A percentile compares a stretch with the other conserved stretches of the same genome.
These are phyloP conservation scores for Rhopalosiphum nymphaeae DNA, from an alignment of 2,888 invertebrate genomes.

Conservation along the genomic window DNA sequence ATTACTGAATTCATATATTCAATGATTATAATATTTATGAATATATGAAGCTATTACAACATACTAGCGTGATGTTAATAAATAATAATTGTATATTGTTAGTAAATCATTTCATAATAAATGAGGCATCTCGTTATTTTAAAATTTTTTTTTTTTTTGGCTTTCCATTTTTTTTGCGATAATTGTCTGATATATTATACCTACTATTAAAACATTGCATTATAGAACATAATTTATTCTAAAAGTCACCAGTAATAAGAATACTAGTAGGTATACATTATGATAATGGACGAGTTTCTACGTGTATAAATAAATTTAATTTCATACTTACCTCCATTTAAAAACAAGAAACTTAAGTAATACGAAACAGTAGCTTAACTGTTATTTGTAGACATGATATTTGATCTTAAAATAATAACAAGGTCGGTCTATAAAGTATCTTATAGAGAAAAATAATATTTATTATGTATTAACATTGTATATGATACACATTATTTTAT, in stretches of 20 bases:
- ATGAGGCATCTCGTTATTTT: background rate
- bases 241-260: background rate
- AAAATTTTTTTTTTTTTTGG: background rate
- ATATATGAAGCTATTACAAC: background rate
- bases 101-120: background rate
- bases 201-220: background rate
- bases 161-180: background rate
- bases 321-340: background rate
- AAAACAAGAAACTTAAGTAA: background rate
- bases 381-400: conserved; percentile 24
- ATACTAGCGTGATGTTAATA: background rate
- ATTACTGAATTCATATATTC: background rate
- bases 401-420: background rate
- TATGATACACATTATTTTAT: background rate
- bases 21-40: background rate
- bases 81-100: background rate
- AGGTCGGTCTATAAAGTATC: background rate
- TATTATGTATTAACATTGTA: no score
- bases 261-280: background rate
- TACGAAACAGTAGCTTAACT: background rate
- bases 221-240: background rate
- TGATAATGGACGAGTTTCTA: background rate
- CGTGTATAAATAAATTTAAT: background rate
- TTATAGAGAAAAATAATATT: background rate
- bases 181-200: background rate